Evolutionary conservation across 2,888 invertebrate species (phyloP).

Genomic region (Drosophila siamana): DNA sequence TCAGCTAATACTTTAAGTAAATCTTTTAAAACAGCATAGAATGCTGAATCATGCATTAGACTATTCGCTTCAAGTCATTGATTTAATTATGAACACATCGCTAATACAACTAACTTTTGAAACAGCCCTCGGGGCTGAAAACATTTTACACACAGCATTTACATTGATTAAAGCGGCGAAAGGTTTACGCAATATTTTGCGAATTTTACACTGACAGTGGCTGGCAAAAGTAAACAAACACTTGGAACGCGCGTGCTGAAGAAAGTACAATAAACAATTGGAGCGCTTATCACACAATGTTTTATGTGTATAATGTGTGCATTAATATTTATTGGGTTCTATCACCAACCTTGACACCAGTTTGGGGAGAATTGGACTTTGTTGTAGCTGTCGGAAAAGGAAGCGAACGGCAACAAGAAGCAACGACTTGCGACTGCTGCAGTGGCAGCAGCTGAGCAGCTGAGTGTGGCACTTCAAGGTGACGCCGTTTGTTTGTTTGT

Average conservation of each 20-base stretch:
- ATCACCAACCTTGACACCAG: conserved; percentile 49
- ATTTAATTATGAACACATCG: background rate
- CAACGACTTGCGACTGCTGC: conserved; percentile 55
- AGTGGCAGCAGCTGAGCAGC: conserved; percentile 10
- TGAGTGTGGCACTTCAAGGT: conserved; percentile 60
- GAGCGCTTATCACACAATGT: conserved; percentile 31
- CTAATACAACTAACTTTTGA: background rate
- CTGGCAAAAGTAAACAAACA: conserved; percentile 34
- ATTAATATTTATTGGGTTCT: conserved; percentile 4
- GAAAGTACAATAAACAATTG: conserved; percentile 38
- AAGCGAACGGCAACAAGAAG: conserved; percentile 27
- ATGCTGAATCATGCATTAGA: background rate
- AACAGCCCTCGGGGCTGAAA: conserved; percentile 25
- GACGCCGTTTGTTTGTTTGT: conserved; percentile 41
- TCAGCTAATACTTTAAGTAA: background rate
- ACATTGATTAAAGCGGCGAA: conserved; percentile 34
- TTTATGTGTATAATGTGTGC: background rate
- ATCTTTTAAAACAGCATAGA: background rate
- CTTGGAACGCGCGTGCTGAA: conserved; percentile 9
- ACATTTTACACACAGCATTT: conserved; percentile 32
- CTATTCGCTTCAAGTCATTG: background rate
- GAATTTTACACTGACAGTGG: conserved; percentile 16
- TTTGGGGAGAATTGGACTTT: conserved; percentile 32
- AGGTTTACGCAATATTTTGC: conserved; percentile 45
- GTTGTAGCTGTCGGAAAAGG: conserved; percentile 10